phyloP scores from a whole-genome alignment of 2,113 vertebrate species.

The Hemiprocne comata region DNA sequence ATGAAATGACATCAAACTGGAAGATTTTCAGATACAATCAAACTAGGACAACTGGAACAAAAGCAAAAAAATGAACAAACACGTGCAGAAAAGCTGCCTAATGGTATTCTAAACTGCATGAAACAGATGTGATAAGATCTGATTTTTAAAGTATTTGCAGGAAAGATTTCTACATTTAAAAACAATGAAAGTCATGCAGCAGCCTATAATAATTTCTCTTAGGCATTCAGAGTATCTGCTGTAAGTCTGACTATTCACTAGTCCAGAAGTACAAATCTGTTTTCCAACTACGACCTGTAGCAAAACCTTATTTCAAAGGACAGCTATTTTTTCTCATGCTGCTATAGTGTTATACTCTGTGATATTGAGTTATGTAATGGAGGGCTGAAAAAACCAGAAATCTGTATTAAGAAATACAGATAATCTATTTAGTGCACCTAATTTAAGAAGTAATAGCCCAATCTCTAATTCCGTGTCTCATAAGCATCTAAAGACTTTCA shows the following conservation, averaged over 20 bases:
- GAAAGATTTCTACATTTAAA: constrained; percentile 26
- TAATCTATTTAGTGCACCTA: background rate
- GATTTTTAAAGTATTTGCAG: constrained; percentile 11
- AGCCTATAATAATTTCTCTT: constrained; percentile 32
- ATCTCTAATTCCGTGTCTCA: background rate
- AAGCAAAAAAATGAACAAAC: background rate
- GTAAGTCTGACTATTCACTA: background rate
- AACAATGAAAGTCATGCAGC: constrained; percentile 13
- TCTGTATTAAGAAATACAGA: background rate
- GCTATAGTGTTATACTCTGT: background rate
- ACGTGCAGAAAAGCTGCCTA: constrained; percentile 45
- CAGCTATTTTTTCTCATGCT: background rate
- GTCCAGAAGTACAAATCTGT: background rate
- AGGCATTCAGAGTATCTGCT: background rate
- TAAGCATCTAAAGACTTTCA: background rate
- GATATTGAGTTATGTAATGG: background rate
- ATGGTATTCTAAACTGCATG: background rate
- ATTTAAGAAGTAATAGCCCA: background rate
- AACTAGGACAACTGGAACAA: constrained; percentile 44
- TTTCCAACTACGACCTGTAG: constrained; percentile 21
- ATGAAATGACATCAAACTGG: background rate
- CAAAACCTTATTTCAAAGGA: constrained; percentile 20
- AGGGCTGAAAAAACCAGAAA: background rate
- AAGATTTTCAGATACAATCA: constrained; percentile 27
- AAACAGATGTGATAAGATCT: constrained; percentile 13